phyloP scores from a whole-genome alignment of 2,888 invertebrate genomes.

The Corythucha ciliata region DNA sequence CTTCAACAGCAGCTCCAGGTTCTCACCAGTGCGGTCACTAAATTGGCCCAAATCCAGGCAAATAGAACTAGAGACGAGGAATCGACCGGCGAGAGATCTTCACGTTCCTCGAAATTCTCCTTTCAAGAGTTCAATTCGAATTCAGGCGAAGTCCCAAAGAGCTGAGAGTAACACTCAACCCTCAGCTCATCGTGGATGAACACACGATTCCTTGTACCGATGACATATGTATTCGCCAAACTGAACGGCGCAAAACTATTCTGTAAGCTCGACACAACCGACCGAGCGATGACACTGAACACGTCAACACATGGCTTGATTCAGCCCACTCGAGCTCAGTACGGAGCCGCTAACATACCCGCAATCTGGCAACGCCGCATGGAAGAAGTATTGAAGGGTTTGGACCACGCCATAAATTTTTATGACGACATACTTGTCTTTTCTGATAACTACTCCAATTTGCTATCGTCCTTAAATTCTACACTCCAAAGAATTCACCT shows the following conservation, averaged over 20 bases:
- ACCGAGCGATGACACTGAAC: slow-evolving; percentile 22
- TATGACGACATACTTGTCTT: slow-evolving; percentile 18
- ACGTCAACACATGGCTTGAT: slow-evolving; percentile 29
- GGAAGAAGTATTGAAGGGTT: slow-evolving; percentile 13
- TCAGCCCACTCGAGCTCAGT: slow-evolving; percentile 14
- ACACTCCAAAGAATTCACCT: slow-evolving; percentile 13
- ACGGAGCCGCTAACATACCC: slow-evolving; percentile 30
- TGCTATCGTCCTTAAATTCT: slow-evolving; percentile 6
- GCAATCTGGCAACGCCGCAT: slow-evolving; percentile 30
- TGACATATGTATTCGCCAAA: slow-evolving; percentile 12
- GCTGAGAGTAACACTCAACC: slow-evolving; percentile 12
- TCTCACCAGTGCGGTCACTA: too few relatives aligned
- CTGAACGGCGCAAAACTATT: slow-evolving; percentile 17
- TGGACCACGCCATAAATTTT: slow-evolving; percentile 11
- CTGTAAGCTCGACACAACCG: slow-evolving; percentile 11
- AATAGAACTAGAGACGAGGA: too few relatives aligned
- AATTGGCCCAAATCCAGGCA: too few relatives aligned
- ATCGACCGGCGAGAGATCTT: too few relatives aligned
- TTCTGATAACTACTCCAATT: slow-evolving; percentile 1
- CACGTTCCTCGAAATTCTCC: too few relatives aligned
- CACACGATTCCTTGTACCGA: slow-evolving; percentile 19
- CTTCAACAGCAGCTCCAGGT: too few relatives aligned
- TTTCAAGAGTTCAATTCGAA: too few relatives aligned
- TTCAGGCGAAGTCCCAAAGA: too few relatives aligned
- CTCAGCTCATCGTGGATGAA: slow-evolving; percentile 16